Base-by-base conservation (phyloP, 2,888 invertebrate species). In the Saturnia japonica region DNA sequence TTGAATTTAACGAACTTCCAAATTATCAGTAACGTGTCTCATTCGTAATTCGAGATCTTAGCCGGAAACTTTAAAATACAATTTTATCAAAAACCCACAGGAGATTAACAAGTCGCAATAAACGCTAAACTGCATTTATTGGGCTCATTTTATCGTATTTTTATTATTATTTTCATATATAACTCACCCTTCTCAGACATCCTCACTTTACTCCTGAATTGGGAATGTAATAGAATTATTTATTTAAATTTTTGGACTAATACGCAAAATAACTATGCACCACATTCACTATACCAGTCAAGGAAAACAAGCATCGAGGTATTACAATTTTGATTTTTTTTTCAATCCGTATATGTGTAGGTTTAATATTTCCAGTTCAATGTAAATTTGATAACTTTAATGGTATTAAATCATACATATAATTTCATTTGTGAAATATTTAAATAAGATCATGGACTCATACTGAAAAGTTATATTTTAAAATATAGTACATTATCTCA, bases 181-280 rank as follows among this genome's bases (percentile, higher is more conserved):
- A 19, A 16, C 43, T 14, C 71, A 75, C 72, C 73, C 73, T 47
- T 40, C 16, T 57, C 67, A 72, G 14, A 14, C 71, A 70, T 72
- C 74, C 72, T 72, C 70, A 70, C 76, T 73, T 74, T 73, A 79
- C 75, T 77, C 77, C 82, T 78, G 79, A 81, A 78, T 82, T 76
- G 85, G 90, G 90, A 90, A 90, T 90, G 90, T 89, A 82, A 85
- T 82, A 80, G 83, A 82, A 82, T 82, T 82, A 77, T 80, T 72
- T 74, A 72, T 77, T 79, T 75, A 78, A 75, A 69, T 69, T 72
- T 72, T 71, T 71, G 70, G 68, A 51, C 67, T 67, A 45, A 60
- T 60, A 70, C 71, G 67, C 69, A 72, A 76, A 25, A 25, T 16
- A 70, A 34, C 3, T 64, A n/a, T 8, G 19, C 6, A 54, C 22